Evolutionary conservation across 2,888 invertebrate genomes (phyloP).

Genomic region (Drosophila neotestacea): DNA sequence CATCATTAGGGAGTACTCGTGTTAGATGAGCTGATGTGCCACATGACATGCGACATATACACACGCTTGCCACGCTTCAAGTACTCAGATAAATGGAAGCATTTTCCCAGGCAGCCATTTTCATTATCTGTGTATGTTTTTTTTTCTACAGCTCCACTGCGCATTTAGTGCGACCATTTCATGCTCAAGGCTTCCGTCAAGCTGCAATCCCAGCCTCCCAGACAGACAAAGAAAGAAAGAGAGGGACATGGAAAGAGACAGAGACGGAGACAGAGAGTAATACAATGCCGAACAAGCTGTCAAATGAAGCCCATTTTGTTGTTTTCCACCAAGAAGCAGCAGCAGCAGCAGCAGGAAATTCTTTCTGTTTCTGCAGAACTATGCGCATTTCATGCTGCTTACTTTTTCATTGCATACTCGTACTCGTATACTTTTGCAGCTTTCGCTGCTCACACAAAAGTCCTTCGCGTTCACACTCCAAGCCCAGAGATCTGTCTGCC

Average conservation of each 20-base stretch:
- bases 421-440: slow-evolving; percentile 29
- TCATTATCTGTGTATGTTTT: slow-evolving; percentile 61
- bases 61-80: slow-evolving; percentile 36
- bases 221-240: neutral
- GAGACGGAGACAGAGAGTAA: neutral
- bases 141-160: slow-evolving; percentile 43
- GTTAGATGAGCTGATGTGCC: slow-evolving; percentile 36
- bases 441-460: slow-evolving; percentile 57
- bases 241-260: neutral
- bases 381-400: slow-evolving; percentile 68
- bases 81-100: slow-evolving; percentile 64
- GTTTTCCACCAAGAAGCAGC: slow-evolving; percentile 30
- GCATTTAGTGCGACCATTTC: slow-evolving; percentile 67
- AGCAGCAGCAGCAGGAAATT: slow-evolving; percentile 19
- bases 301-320: slow-evolving; percentile 78
- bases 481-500: slow-evolving; percentile 19
- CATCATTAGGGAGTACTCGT: neutral
- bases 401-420: slow-evolving; percentile 61
- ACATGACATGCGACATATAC: slow-evolving; percentile 46
- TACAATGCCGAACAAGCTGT: slow-evolving; percentile 77
- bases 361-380: slow-evolving; percentile 60
- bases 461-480: slow-evolving; percentile 69
- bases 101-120: slow-evolving; percentile 47
- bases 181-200: slow-evolving; percentile 52
- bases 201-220: slow-evolving; percentile 6